Conservation (phyloP, 1,140 invertebrate species). For the Bilobella aurantiaca region DNA sequence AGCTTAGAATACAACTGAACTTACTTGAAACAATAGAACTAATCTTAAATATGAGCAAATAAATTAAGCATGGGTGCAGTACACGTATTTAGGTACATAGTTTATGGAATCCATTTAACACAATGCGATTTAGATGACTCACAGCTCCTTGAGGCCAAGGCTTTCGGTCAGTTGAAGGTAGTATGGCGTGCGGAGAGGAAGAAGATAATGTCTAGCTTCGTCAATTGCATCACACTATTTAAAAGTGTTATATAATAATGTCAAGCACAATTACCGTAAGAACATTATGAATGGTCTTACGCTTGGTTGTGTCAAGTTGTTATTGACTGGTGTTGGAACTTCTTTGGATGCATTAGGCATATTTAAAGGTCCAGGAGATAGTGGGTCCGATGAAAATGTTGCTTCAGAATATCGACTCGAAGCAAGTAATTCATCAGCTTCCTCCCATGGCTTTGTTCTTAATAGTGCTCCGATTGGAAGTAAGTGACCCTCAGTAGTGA, state of each 20-base stretch:
- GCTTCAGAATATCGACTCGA: too few species aligned
- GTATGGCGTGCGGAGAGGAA: constrained; percentile 47
- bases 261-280: neutral
- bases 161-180: constrained; percentile 45
- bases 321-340: constrained; percentile 17
- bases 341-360: constrained; percentile 14
- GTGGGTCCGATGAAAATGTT: too few species aligned
- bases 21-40: too few species aligned
- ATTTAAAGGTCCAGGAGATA: too few species aligned
- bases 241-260: constrained; percentile 19
- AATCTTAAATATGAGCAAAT: too few species aligned
- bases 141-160: constrained; percentile 38
- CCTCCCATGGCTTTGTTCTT: constrained; percentile 40
- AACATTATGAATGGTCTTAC: constrained; percentile 25
- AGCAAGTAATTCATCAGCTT: constrained; percentile 15
- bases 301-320: constrained; percentile 32
- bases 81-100: too few species aligned
- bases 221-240: constrained; percentile 47
- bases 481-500: constrained; percentile 60
- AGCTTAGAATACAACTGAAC: too few species aligned
- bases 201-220: constrained; percentile 43
- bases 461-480: constrained; percentile 48
- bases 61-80: neutral
- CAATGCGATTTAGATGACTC: too few species aligned
- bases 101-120: too few species aligned